Percentiles rank a stretch among this genome's conserved stretches.
Conservation (phyloP, 1,140 invertebrate species). For the Drosophila parvula region DNA sequence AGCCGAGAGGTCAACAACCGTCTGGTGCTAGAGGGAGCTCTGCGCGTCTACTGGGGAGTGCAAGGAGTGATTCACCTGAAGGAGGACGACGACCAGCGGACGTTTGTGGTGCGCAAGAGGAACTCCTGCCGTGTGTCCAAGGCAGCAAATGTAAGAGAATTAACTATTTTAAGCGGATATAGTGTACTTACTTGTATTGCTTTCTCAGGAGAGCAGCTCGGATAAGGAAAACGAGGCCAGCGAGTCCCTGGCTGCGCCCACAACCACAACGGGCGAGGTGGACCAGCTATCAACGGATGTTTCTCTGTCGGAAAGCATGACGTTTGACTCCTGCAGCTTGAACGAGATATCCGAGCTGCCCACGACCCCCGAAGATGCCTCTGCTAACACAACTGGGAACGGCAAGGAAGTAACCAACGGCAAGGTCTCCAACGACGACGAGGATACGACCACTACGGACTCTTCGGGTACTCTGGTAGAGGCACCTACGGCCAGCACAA, state of each 20-base stretch:
- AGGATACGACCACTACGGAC: conserved; percentile 70
- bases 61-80: conserved; percentile 93
- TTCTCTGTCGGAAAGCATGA: conserved; percentile 83
- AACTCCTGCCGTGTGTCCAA: conserved; percentile 87
- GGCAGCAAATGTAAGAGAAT: conserved; percentile 60
- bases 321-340: conserved; percentile 80
- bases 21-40: conserved; percentile 90
- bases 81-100: conserved; percentile 93
- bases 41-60: conserved; percentile 94
- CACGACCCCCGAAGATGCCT: conserved; percentile 83
- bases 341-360: conserved; percentile 77
- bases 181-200: neutral
- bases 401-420: conserved; percentile 83
- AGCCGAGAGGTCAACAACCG: conserved; percentile 92
- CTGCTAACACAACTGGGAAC: conserved; percentile 85
- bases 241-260: conserved; percentile 72
- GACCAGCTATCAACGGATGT: conserved; percentile 80
- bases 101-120: conserved; percentile 88
- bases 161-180: neutral
- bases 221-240: conserved; percentile 81
- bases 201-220: conserved; percentile 68
- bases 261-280: conserved; percentile 68
- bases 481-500: conserved; percentile 82
- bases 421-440: conserved; percentile 48
- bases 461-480: conserved; percentile 65